Conservation (phyloP, 2,113 vertebrate genomes). For the Scortum barcoo region DNA sequence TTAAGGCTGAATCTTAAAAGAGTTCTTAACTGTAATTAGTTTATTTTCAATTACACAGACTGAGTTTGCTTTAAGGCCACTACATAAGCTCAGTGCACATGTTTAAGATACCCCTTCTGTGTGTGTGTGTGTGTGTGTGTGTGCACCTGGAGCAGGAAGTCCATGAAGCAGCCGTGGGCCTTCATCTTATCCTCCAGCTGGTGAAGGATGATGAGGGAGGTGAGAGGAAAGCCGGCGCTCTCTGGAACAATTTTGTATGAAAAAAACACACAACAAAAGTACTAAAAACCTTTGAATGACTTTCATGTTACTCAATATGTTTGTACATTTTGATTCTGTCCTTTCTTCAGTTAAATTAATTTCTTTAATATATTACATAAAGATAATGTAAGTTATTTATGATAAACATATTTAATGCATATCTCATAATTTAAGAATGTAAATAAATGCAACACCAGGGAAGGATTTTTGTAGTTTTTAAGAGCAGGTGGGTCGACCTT, state of each 20-base stretch:
- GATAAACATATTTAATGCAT: background rate
- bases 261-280: background rate
- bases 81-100: background rate
- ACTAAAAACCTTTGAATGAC: background rate
- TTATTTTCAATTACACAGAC: background rate
- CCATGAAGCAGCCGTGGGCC: conserved; percentile 94
- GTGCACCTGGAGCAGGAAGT: conserved; percentile 93
- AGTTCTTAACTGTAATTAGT: background rate
- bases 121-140: conserved; percentile 18
- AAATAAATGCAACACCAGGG: background rate
- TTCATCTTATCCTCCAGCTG: conserved; percentile 98
- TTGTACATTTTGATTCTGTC: no score
- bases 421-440: background rate
- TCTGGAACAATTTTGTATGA: conserved; percentile 78
- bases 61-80: background rate
- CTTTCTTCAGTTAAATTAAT: background rate
- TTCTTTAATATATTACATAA: background rate
- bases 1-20: no score
- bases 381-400: background rate
- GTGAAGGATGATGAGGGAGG: conserved; percentile 96
- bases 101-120: background rate
- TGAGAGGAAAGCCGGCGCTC: conserved; percentile 91
- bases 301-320: background rate
- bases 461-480: background rate
- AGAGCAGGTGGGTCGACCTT: no score